These are phyloP conservation scores for Gymnocypris eckloni DNA, from an alignment of 2,797 vertebrate genomes.

Conservation along the genomic window DNA sequence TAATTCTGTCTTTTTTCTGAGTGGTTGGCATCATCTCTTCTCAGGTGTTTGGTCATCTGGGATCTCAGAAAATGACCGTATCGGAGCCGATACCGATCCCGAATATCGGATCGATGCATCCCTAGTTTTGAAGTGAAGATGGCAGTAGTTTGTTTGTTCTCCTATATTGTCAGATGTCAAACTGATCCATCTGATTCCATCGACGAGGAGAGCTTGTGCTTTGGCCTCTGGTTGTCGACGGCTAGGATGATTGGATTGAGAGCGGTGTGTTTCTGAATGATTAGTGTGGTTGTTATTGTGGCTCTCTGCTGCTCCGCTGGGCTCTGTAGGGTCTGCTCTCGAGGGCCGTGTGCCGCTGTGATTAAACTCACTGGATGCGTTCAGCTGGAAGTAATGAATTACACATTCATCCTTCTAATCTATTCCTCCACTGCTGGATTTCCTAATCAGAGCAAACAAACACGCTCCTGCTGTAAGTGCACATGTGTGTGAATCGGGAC, in stretches of 20 bases:
- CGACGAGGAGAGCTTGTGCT: neutral
- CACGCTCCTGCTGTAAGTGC: neutral
- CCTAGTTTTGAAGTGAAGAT: neutral
- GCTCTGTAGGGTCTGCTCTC: neutral
- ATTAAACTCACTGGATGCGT: slow-evolving; percentile 11
- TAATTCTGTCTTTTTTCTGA: too few relatives aligned
- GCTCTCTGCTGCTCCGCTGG: neutral
- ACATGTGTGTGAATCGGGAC: neutral
- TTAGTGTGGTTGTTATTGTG: neutral
- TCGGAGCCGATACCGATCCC: too few relatives aligned
- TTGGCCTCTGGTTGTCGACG: neutral
- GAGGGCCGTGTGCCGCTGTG: neutral
- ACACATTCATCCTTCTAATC: slow-evolving; percentile 24
- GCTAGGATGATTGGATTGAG: neutral
- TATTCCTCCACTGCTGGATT: neutral
- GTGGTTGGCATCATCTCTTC: too few relatives aligned
- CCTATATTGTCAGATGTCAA: neutral
- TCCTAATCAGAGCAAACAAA: slow-evolving; percentile 8
- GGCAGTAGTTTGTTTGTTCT: neutral
- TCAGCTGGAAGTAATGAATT: slow-evolving; percentile 24
- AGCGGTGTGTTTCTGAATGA: neutral
- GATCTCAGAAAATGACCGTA: too few relatives aligned
- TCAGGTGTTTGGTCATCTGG: too few relatives aligned
- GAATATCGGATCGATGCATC: too few relatives aligned
- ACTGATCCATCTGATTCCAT: neutral